phyloP scores from a whole-genome alignment of 2,888 invertebrate species.

The Caenorhabditis plicata region DNA sequence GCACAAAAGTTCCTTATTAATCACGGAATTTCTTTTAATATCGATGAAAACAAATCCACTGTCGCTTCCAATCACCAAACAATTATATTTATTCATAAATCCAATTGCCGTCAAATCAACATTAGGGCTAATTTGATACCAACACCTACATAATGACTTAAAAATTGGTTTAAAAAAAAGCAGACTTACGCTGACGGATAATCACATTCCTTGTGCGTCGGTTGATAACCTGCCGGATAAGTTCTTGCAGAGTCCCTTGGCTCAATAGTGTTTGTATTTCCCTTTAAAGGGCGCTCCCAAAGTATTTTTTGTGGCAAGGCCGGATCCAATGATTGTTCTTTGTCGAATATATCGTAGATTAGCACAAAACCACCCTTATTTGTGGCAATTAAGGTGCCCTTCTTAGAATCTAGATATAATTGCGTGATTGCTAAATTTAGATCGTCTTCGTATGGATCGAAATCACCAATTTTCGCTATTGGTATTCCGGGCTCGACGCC shows the following conservation, averaged over 20 bases:
- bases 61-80: slow-evolving; percentile 11
- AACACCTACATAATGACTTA: background rate
- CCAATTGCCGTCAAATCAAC: slow-evolving; percentile 5
- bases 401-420: slow-evolving; percentile 10
- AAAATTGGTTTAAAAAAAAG: background rate
- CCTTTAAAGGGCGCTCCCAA: background rate
- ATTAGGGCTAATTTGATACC: slow-evolving; percentile 1
- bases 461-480: slow-evolving; percentile 5
- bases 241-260: background rate
- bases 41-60: slow-evolving; percentile 12
- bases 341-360: slow-evolving; percentile 10
- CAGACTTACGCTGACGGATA: background rate
- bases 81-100: slow-evolving; percentile 9
- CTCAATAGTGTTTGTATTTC: background rate
- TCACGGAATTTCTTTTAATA: slow-evolving; percentile 1
- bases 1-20: background rate
- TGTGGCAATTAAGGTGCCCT: slow-evolving; percentile 8
- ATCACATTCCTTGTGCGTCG: slow-evolving; percentile 8
- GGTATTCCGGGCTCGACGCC: background rate
- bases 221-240: slow-evolving; percentile 11
- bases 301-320: background rate
- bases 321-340: background rate
- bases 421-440: slow-evolving; percentile 9
- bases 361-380: slow-evolving; percentile 23
- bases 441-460: slow-evolving; percentile 23